Conservation (phyloP, 1,140 invertebrate species). For the Bombus huntii region DNA sequence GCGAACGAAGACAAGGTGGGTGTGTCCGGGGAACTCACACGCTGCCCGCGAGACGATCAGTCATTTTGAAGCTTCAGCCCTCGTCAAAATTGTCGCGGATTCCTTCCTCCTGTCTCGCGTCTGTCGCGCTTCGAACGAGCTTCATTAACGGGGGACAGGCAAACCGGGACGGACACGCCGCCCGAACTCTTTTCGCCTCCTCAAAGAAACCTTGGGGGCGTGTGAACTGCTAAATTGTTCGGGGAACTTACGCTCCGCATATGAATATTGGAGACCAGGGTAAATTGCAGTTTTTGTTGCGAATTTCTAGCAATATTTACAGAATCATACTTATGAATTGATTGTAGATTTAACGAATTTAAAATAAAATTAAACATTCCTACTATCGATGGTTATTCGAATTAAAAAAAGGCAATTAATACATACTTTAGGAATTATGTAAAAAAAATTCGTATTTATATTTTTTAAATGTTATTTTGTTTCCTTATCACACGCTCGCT, state of each 20-base stretch:
- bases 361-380: no score
- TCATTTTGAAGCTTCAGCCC: slow-evolving; percentile 76
- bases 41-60: slow-evolving; percentile 73
- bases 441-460: no score
- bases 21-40: slow-evolving; percentile 77
- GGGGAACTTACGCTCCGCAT: no score
- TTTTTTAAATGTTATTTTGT: no score
- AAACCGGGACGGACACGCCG: slow-evolving; percentile 7
- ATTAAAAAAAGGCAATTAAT: no score
- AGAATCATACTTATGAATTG: no score
- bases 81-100: slow-evolving; percentile 53
- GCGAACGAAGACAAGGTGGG: slow-evolving; percentile 73
- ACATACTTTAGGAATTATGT: no score
- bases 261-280: not conserved
- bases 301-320: not conserved
- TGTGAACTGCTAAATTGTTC: not conserved
- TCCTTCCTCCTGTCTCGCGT: slow-evolving; percentile 45
- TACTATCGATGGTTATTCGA: no score
- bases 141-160: slow-evolving; percentile 30
- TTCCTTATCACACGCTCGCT: no score
- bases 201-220: not conserved
- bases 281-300: not conserved
- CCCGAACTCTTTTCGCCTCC: not conserved
- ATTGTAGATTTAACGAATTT: no score
- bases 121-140: slow-evolving; percentile 38